Evolutionary conservation across 2,888 invertebrate genomes (phyloP).

Genomic region (Schrankia costaestrigalis): DNA sequence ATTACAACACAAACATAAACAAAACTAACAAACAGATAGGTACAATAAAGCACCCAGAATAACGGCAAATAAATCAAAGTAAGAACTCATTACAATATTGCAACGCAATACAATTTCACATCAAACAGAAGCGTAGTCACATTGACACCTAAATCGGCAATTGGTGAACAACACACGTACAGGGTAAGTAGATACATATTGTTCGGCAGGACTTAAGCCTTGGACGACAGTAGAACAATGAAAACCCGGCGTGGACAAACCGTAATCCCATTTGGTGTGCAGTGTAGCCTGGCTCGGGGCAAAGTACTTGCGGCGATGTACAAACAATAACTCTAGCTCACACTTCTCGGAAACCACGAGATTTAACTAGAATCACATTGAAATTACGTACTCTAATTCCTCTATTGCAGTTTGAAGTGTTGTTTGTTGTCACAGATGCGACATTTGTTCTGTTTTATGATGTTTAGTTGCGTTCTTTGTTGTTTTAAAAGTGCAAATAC

Average conservation of each 20-base stretch:
- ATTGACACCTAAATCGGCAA: constrained; percentile 30
- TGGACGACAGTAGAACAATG: constrained; percentile 44
- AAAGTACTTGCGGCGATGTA: constrained; percentile 27
- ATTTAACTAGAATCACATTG: constrained; percentile 29
- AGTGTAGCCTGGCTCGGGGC: constrained; percentile 18
- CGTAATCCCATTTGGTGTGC: constrained; percentile 54
- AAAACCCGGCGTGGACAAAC: constrained; percentile 45
- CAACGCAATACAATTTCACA: background rate
- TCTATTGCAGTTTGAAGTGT: constrained; percentile 16
- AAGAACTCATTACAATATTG: no score
- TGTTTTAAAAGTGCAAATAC: no score
- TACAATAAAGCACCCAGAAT: no score
- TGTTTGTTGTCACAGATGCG: constrained; percentile 8
- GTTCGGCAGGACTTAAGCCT: constrained; percentile 36
- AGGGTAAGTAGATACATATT: constrained; percentile 35
- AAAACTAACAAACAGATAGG: no score
- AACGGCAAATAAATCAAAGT: no score
- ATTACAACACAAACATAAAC: no score
- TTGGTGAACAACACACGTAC: constrained; percentile 38
- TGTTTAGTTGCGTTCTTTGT: background rate
- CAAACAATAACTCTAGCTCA: constrained; percentile 48
- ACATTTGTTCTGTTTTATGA: constrained; percentile 2
- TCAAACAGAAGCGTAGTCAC: constrained; percentile 3
- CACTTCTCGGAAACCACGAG: constrained; percentile 32
- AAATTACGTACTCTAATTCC: constrained; percentile 28